phyloP scores from a whole-genome alignment of 1,140 invertebrate genomes.

The Ceratina australensis region DNA sequence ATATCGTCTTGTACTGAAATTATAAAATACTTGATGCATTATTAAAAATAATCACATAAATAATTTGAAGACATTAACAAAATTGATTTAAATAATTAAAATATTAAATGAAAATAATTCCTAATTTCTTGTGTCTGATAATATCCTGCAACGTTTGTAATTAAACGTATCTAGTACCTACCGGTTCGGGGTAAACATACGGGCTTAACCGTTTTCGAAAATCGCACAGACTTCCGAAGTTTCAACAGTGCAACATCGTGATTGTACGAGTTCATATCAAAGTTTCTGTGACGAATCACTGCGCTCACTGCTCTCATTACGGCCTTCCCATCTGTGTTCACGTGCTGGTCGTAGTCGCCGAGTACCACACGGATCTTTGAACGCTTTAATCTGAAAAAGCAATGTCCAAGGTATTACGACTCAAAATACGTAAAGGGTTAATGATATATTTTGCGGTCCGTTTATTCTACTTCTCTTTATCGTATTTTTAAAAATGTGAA shows the following conservation, averaged over 20 bases:
- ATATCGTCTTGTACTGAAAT: no score
- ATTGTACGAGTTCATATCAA: constrained; percentile 91
- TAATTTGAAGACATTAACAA: no score
- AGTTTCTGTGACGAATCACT: constrained; percentile 89
- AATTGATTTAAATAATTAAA: no score
- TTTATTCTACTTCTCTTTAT: no score
- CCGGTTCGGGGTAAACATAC: constrained; percentile 87
- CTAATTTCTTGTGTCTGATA: background rate
- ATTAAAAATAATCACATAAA: no score
- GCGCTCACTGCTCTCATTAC: constrained; percentile 89
- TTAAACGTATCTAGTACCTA: constrained; percentile 67
- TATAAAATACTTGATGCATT: no score
- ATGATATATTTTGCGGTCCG: no score
- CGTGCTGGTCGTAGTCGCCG: constrained; percentile 90
- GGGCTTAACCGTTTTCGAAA: constrained; percentile 89
- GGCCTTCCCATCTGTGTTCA: constrained; percentile 86
- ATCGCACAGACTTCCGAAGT: constrained; percentile 87
- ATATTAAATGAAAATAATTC: no score
- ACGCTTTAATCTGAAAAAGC: constrained; percentile 82
- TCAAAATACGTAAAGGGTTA: no score
- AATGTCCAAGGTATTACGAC: background rate
- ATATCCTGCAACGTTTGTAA: no score
- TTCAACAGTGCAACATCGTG: constrained; percentile 92
- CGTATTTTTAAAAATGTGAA: no score
- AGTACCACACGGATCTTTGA: constrained; percentile 89